Conservation (phyloP, 1,140 invertebrate species). For the Drosophila melanica region DNA sequence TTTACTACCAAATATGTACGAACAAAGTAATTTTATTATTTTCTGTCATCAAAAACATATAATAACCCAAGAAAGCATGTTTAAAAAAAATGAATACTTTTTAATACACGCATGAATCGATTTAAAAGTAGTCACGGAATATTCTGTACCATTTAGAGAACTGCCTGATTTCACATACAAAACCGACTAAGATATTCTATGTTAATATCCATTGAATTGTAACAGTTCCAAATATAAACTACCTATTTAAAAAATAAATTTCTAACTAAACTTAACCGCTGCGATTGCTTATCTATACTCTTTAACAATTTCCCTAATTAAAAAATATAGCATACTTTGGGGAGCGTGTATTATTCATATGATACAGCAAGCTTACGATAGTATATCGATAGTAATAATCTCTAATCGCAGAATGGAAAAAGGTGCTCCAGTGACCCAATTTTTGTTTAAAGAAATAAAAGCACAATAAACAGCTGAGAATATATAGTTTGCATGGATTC, state of each 20-base stretch:
- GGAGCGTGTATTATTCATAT: background rate
- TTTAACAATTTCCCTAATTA: background rate
- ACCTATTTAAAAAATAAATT: constrained; percentile 65
- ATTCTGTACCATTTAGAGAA: constrained; percentile 14
- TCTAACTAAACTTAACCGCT: constrained; percentile 31
- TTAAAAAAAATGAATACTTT: constrained; percentile 38
- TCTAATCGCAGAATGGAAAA: background rate
- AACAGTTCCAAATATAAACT: constrained; percentile 74
- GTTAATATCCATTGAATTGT: constrained; percentile 69
- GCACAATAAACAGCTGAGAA: background rate
- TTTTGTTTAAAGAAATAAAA: background rate
- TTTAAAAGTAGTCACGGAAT: background rate
- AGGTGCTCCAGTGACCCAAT: background rate
- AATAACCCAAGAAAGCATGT: constrained; percentile 48
- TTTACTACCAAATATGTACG: constrained; percentile 34
- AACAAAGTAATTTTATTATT: constrained; percentile 18
- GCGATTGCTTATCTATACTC: background rate
- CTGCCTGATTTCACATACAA: constrained; percentile 45
- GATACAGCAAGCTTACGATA: background rate
- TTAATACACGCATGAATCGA: background rate
- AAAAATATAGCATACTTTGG: constrained; percentile 36
- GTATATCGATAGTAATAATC: constrained; percentile 27
- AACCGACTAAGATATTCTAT: constrained; percentile 50
- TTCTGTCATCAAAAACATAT: constrained; percentile 39
- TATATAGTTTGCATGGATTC: no score